phyloP scores from a whole-genome alignment of 2,888 invertebrate species.

The Trichopoda pennipes region DNA sequence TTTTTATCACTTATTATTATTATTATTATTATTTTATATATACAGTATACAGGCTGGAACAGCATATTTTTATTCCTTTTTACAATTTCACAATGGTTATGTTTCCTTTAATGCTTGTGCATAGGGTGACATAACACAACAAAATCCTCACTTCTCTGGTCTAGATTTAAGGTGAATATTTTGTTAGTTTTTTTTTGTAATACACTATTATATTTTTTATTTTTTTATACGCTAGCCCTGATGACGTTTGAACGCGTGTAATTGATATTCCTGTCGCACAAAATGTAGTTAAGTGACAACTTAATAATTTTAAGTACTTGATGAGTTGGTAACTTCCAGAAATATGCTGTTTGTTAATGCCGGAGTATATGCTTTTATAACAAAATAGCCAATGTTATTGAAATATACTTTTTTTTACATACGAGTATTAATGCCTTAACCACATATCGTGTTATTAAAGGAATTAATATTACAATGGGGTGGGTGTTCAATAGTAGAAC shows the following conservation, averaged over 20 bases:
- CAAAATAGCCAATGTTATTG: slow-evolving; percentile 29
- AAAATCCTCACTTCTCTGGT: slow-evolving; percentile 24
- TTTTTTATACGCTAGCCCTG: slow-evolving; percentile 20
- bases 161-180: neutral
- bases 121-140: neutral
- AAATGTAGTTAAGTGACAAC: slow-evolving; percentile 65
- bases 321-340: slow-evolving; percentile 50
- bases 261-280: slow-evolving; percentile 57
- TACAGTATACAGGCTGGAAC: neutral
- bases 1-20: neutral
- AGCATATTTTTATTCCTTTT: slow-evolving; percentile 23
- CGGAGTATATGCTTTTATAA: slow-evolving; percentile 32
- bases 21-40: too few species aligned
- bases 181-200: neutral
- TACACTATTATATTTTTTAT: slow-evolving; percentile 1
- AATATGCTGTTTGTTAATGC: slow-evolving; percentile 14
- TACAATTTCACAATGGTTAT: slow-evolving; percentile 37
- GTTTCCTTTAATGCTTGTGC: slow-evolving; percentile 35
- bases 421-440: slow-evolving; percentile 15
- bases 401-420: slow-evolving; percentile 4
- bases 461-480: slow-evolving; percentile 10
- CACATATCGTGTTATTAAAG: slow-evolving; percentile 9
- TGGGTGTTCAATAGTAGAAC: slow-evolving; percentile 16
- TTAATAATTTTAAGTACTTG: slow-evolving; percentile 63
- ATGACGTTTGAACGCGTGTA: slow-evolving; percentile 54